Base-by-base conservation (phyloP, 2,797 vertebrate genomes). In the Botia kubotai region DNA sequence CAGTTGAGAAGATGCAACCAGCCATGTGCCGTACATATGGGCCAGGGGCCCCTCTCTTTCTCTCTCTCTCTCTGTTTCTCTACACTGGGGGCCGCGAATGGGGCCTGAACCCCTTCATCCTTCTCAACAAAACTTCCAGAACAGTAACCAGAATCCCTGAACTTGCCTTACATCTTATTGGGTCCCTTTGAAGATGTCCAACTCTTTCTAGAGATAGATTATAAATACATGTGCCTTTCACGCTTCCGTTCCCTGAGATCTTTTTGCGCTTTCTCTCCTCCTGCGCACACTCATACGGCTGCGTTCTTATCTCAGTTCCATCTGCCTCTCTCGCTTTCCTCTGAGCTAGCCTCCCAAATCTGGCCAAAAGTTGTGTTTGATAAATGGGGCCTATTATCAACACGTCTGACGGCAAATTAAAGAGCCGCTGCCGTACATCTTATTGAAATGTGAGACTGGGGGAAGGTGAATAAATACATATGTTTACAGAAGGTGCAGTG, bases 311-410 rank as follows among this genome's bases (percentile, higher is more conserved):
- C 76, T 68, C 52, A 16, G 72, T 75, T 86, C 67, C 80, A 80
- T 79, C 74, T 80, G 66, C 70, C 48, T 72, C 70, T 62, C 62
- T 80, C 77, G 23, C 50, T 80, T 23, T 17, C 67, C 55, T 57
- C 60, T 52, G 62, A 79, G 66, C 75, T 66, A 70, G 70, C 78
- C 75, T 82, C 69, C 74, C 62, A 83, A 84, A 84, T 76, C 73
- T 79, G 74, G 66, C 76, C 58, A 75, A 80, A 79, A 81, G 76
- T 74, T 74, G 77, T 17, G 53, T 82, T 85, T 89, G 83, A 87
- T 86, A 76, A 83, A 86, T 84, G 86, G 71, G 80, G 33, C 67
- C 75, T 84, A 87, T 87, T 89, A 87, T 86, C 82, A 82, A 76
- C 75, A 81, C 29, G 77, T 84, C 85, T 82, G 83, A 77, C 81